Percentiles rank a stretch among this genome's conserved stretches.
phyloP scores from a whole-genome alignment of 2,113 vertebrate species.

The Rhynchomys soricoides region DNA sequence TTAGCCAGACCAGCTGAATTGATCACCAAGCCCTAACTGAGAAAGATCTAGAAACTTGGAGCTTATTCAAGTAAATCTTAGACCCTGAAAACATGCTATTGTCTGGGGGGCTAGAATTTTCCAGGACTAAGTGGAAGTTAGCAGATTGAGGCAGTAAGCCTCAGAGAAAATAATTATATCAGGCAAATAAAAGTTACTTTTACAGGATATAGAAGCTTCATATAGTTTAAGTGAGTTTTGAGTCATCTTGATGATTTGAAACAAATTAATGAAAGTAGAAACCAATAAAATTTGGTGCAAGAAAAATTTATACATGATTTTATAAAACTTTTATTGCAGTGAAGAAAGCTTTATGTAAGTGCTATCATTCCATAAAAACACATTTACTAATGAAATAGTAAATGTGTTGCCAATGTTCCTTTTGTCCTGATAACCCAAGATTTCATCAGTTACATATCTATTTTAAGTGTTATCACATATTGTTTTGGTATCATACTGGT shows the following conservation, averaged over 20 bases:
- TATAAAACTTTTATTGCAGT: neutral
- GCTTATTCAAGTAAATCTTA: no score
- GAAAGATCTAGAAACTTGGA: no score
- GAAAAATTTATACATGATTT: neutral
- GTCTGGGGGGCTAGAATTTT: no score
- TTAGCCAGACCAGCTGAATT: no score
- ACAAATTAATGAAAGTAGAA: neutral
- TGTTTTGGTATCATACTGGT: neutral
- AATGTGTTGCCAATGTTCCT: neutral
- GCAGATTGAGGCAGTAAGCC: no score
- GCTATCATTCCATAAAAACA: neutral
- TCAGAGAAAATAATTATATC: no score
- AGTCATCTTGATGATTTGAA: neutral
- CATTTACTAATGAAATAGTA: neutral
- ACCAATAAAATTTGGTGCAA: neutral
- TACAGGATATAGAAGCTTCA: neutral
- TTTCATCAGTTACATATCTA: neutral
- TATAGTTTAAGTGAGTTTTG: neutral
- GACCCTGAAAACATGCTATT: no score
- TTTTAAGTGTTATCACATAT: neutral
- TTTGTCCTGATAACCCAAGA: neutral
- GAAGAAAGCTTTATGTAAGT: neutral
- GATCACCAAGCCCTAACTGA: no score
- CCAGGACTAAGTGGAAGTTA: no score
- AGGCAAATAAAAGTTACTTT: no score